phyloP scores from a whole-genome alignment of 1,140 invertebrate species.

The Whitmania pigra region DNA sequence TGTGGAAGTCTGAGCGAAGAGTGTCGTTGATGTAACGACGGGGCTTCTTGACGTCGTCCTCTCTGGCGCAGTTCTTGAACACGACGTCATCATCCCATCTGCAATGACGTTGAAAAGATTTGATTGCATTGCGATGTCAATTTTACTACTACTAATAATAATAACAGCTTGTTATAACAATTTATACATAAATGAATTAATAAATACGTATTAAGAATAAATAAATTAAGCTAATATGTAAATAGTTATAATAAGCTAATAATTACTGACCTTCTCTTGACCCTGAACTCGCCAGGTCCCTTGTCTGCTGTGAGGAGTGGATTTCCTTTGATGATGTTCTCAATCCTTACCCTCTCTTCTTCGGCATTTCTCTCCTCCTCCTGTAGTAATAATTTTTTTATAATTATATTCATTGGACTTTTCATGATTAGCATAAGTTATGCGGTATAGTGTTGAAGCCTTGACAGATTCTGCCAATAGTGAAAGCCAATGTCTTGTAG shows the following conservation, averaged over 20 bases:
- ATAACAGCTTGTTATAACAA: background rate
- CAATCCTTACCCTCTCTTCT: slow-evolving; percentile 91
- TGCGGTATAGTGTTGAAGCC: no score
- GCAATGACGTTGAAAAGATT: slow-evolving; percentile 25
- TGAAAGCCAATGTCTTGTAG: no score
- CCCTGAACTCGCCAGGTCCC: slow-evolving; percentile 71
- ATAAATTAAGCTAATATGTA: no score
- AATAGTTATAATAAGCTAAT: no score
- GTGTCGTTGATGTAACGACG: slow-evolving; percentile 95
- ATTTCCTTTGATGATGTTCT: slow-evolving; percentile 95
- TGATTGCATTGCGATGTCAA: background rate
- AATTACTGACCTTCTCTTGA: slow-evolving; percentile 44
- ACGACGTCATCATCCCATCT: slow-evolving; percentile 98
- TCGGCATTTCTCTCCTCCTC: slow-evolving; percentile 79
- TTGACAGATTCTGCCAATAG: no score
- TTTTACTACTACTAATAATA: background rate
- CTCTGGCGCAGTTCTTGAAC: slow-evolving; percentile 96
- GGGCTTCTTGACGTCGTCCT: slow-evolving; percentile 70
- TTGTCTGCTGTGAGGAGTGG: slow-evolving; percentile 71
- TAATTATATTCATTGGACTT: background rate
- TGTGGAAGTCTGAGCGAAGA: slow-evolving; percentile 91
- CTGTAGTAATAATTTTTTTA: slow-evolving; percentile 37
- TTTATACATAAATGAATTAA: no score
- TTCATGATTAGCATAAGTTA: no score
- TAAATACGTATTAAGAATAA: no score